These are phyloP conservation scores for Hemitrygon akajei DNA, from an alignment of 2,797 vertebrate species.

Conservation along the genomic window DNA sequence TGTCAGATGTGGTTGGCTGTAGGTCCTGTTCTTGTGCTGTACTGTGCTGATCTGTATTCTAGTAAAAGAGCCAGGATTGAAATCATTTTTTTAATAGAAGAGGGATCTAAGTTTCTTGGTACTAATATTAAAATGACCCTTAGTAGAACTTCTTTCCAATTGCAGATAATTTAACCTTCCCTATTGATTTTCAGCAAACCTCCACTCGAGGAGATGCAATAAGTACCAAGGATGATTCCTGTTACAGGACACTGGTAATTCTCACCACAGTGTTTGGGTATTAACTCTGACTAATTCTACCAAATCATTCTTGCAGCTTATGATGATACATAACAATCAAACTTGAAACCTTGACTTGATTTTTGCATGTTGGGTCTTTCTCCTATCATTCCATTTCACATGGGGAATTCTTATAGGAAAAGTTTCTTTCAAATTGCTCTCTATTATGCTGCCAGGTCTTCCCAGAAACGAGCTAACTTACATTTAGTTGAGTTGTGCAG, in stretches of 20 bases:
- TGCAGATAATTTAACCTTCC: not conserved
- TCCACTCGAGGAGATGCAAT: not conserved
- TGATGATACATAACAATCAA: not conserved
- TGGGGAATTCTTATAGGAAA: too few relatives aligned
- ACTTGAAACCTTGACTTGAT: slow-evolving; percentile 21
- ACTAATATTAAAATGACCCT: not conserved
- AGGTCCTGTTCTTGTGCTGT: too few relatives aligned
- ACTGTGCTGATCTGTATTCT: too few relatives aligned
- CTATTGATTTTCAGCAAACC: slow-evolving; percentile 25
- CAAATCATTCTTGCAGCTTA: not conserved
- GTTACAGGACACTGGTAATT: slow-evolving; percentile 33
- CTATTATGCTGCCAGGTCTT: not conserved
- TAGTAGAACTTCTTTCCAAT: not conserved
- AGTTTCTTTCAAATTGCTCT: not conserved
- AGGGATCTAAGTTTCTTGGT: not conserved
- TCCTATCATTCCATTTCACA: not conserved
- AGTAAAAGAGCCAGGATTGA: not conserved
- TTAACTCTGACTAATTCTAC: slow-evolving; percentile 29
- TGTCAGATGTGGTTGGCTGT: too few relatives aligned
- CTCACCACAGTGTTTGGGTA: slow-evolving; percentile 8
- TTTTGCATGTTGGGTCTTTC: slow-evolving; percentile 23
- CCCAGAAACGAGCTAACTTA: not conserved
- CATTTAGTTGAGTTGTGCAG: not conserved
- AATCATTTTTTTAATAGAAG: not conserved
- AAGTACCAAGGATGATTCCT: slow-evolving; percentile 21